Percentiles rank a stretch among this genome's conserved stretches.
phyloP scores from a whole-genome alignment of 1,140 invertebrate species.

The Drosophila leontia region DNA sequence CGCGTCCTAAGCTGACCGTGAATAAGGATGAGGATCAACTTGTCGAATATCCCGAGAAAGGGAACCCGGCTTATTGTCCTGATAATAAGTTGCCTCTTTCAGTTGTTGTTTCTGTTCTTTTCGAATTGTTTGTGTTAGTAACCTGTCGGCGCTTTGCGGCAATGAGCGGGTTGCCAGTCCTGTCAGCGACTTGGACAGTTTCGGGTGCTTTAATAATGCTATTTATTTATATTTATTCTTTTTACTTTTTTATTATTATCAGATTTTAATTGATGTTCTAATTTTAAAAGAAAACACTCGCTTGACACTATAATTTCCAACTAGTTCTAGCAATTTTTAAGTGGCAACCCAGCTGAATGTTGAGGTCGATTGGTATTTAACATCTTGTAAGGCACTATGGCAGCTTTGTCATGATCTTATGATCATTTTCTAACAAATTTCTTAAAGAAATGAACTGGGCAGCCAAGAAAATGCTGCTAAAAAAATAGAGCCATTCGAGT shows the following conservation, averaged over 20 bases:
- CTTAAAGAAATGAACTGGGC: not conserved
- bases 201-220: not conserved
- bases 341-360: too few species aligned
- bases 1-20: slow-evolving; percentile 36
- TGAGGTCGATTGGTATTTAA: too few species aligned
- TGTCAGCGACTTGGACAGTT: not conserved
- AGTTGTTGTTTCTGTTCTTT: not conserved
- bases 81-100: slow-evolving; percentile 10
- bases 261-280: too few species aligned
- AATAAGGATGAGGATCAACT: slow-evolving; percentile 38
- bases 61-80: not conserved
- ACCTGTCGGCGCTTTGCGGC: slow-evolving; percentile 20
- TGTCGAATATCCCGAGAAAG: slow-evolving; percentile 19
- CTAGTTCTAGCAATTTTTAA: too few species aligned
- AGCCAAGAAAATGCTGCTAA: not conserved
- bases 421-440: not conserved
- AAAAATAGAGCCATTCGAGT: slow-evolving; percentile 18
- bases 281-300: too few species aligned
- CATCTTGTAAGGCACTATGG: not conserved
- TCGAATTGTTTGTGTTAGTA: slow-evolving; percentile 6
- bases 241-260: too few species aligned
- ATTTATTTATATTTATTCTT: too few species aligned
- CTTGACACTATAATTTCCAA: too few species aligned
- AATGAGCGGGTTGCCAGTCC: too few species aligned
- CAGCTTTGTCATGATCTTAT: not conserved